phyloP scores from a whole-genome alignment of 2,888 invertebrate species.

The Ligdia adustata region DNA sequence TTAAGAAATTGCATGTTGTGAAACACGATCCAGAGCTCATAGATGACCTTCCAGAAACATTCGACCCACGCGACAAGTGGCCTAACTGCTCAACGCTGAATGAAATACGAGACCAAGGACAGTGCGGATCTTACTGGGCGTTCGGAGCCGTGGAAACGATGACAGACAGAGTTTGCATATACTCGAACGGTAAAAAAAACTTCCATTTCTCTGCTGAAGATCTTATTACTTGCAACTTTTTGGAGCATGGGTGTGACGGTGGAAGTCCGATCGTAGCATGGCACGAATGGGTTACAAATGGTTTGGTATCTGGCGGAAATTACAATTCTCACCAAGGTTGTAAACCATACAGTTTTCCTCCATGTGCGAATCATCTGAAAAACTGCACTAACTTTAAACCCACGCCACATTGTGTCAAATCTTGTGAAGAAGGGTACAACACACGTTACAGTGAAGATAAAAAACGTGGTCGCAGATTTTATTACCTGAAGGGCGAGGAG shows the following conservation, averaged over 20 bases:
- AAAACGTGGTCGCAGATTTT: neutral
- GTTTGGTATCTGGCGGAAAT: conserved; percentile 87
- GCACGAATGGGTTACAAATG: conserved; percentile 46
- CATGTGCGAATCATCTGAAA: conserved; percentile 58
- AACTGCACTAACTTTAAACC: neutral
- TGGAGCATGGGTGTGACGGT: neutral
- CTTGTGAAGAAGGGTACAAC: conserved; percentile 18
- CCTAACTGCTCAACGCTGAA: conserved; percentile 89
- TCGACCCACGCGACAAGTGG: conserved; percentile 91
- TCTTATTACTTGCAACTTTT: neutral
- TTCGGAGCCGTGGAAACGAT: conserved; percentile 92
- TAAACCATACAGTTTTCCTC: conserved; percentile 81
- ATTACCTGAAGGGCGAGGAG: neutral
- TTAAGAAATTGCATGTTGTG: neutral
- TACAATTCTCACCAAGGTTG: conserved; percentile 89
- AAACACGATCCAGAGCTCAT: neutral
- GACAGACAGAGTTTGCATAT: conserved; percentile 91
- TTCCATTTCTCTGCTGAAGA: conserved; percentile 85
- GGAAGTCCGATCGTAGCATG: neutral
- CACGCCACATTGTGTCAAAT: conserved; percentile 10
- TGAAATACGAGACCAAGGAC: conserved; percentile 89
- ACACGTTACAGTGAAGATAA: conserved; percentile 86
- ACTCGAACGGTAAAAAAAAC: conserved; percentile 83
- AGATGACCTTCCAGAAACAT: conserved; percentile 85
- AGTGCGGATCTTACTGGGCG: conserved; percentile 95